Base-by-base conservation (phyloP, 2,797 vertebrate genomes). In the Glossophaga mutica region DNA sequence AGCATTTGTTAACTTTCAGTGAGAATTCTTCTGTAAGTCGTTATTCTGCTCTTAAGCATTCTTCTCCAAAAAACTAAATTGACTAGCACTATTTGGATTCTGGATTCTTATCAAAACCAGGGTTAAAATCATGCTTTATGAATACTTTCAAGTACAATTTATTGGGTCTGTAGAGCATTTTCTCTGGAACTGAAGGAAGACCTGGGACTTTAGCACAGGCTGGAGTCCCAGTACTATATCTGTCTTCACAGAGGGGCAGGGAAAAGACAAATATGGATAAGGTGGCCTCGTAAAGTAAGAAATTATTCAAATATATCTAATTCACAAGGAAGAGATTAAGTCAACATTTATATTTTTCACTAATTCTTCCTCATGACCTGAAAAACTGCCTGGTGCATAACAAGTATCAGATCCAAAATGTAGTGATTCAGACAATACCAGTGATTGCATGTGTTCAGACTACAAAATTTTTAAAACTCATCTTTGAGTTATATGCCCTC, bases 1-100 rank as follows among this genome's bases (percentile, higher is more conserved):
- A 94, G 62, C 2, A 39, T 95, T 86, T 90, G 57, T 89, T 91
- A 95, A 68, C 65, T 77, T 92, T 81, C 57, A 70, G 77, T 74
- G 34, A 91, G 94, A 39, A 85, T 74, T 71, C 52, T 84, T 77
- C 71, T 87, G 4, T 42, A 81, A 77, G 67, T 68, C 81, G 48
- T 19, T 76, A 32, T 88, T 59, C 46, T 32, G 46, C 79, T 19
- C 39, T 32, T 50, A 86, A 74, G 32, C 22, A 46, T 39, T 90
- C 68, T 68, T 87, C 46, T 70, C 91, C 39, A 91, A 39, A 94
- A 83, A 78, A 81, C 78, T 32, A 71, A 78, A 83, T 76, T 46
- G 90, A 37, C 48, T 22, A 50, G 32, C 59, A 68, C 15, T 77
- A 32, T 59, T 83, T 87, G 50, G 50, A 85, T 10, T 73, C 90